Conservation (phyloP, 2,113 vertebrate genomes). For the Zosterops hypoxanthus region DNA sequence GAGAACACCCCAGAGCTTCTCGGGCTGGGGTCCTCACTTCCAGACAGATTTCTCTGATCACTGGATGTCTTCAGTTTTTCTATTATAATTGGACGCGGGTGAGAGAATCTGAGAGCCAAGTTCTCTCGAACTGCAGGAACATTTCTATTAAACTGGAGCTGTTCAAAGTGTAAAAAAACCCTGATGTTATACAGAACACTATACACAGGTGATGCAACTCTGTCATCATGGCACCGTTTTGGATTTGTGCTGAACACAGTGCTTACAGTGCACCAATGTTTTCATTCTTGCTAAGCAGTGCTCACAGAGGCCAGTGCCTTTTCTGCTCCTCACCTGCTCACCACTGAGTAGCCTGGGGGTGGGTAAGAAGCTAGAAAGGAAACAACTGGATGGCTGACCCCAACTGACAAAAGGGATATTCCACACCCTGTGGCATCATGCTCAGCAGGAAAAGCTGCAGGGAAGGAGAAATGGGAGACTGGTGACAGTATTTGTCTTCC, state of each 20-base stretch:
- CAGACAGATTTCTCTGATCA: background rate
- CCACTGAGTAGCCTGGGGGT: background rate
- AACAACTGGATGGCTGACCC: background rate
- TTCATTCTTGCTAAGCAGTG: background rate
- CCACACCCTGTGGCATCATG: background rate
- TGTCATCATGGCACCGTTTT: background rate
- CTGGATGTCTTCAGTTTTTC: slow-evolving; percentile 79
- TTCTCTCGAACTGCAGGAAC: slow-evolving; percentile 75
- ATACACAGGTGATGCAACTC: background rate
- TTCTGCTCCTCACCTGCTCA: background rate
- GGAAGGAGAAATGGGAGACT: background rate
- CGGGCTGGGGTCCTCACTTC: slow-evolving; percentile 36
- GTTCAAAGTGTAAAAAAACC: background rate
- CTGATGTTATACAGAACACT: background rate
- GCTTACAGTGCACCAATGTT: background rate
- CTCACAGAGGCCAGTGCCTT: background rate
- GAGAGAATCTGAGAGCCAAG: slow-evolving; percentile 76
- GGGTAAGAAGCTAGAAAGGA: background rate
- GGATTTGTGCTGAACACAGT: background rate
- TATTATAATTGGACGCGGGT: slow-evolving; percentile 84
- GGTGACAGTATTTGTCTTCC: background rate
- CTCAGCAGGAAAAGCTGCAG: background rate
- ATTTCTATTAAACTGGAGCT: slow-evolving; percentile 88
- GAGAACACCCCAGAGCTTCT: slow-evolving; percentile 81
- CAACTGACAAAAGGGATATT: background rate